Base-by-base conservation (phyloP, 2,888 invertebrate genomes). In the Operophtera brumata region DNA sequence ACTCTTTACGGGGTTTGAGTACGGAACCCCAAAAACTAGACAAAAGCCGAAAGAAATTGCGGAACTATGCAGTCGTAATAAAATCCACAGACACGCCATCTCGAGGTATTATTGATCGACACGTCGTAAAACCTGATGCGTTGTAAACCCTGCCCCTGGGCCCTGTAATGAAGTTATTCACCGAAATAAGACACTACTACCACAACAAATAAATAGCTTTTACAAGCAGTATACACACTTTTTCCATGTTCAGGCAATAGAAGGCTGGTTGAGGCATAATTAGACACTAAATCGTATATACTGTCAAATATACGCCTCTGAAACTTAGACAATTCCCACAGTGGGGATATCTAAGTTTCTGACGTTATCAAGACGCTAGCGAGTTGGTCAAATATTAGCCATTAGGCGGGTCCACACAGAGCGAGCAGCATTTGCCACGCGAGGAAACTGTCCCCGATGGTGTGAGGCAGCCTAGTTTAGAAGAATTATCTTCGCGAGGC, bases 171-270 rank as follows among this genome's bases (percentile, higher is more conserved):
- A 81, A 82, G 75, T 78, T 80, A 79, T 81, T 77, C 67, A 69
- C 72, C 63, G 78, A 82, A 84, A 85, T 85, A 84, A 86, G 81
- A 71, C 77, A 75, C 82, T 78, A 83, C 39, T 34, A 39, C 14
- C 50, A 50, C 50, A 39, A 44, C 13, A 50, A 20, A 30, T 11
- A 39, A 25, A 32, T 34, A 12, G n/a, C 0, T 14, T 11, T 3
- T 10, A 47, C 12, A 32, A 37, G 7, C 43, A 44, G 39, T 37
- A 44, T 3, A 44, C 0, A 40, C 37, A 37, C n/a, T 10, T 42
- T 37, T 46, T 14, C 11, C 7, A 11, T 32, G 30, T 32, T 32
- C 14, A 3, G 2, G 7, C 30, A n/a, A n/a, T 6, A 30, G 30
- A 1, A 30, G 6, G 10, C 30, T 20, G 20, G 20, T 3, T 20